phyloP scores from a whole-genome alignment of 2,797 vertebrate genomes.

The Avahi laniger region DNA sequence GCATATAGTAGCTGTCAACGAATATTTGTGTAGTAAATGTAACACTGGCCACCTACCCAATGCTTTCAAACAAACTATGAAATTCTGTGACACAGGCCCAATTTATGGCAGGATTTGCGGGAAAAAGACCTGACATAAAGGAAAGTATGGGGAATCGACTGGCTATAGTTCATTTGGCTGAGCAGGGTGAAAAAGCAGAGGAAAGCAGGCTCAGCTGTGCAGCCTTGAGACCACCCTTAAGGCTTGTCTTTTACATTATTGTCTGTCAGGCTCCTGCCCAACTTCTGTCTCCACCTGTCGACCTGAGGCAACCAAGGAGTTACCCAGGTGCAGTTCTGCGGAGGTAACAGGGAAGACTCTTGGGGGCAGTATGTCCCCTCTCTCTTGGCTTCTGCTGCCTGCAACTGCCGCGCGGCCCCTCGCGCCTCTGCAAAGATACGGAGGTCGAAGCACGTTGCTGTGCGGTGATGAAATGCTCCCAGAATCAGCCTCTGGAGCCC shows the following conservation, averaged over 20 bases:
- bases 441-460: conserved; percentile 61
- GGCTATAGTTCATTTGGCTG: background rate
- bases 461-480: conserved; percentile 27
- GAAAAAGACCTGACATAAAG: background rate
- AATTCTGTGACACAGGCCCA: background rate
- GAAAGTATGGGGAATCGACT: background rate
- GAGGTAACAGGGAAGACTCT: background rate
- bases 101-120: background rate
- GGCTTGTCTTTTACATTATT: background rate
- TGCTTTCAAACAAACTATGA: conserved; percentile 43
- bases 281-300: conserved; percentile 30
- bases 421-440: background rate
- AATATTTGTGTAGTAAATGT: background rate
- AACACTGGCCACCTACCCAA: background rate
- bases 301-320: background rate
- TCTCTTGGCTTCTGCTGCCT: background rate
- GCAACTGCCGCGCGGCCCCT: background rate
- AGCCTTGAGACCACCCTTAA: background rate
- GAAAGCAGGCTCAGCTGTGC: background rate
- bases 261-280: conserved; percentile 1
- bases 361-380: background rate
- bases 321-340: background rate
- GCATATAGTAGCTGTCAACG: background rate
- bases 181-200: too few species aligned
- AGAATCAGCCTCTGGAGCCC: background rate